Percentiles rank a stretch among this genome's conserved stretches.
These are phyloP conservation scores for Hoplostethus mediterraneus DNA, from an alignment of 2,797 vertebrate genomes.

Conservation along the genomic window DNA sequence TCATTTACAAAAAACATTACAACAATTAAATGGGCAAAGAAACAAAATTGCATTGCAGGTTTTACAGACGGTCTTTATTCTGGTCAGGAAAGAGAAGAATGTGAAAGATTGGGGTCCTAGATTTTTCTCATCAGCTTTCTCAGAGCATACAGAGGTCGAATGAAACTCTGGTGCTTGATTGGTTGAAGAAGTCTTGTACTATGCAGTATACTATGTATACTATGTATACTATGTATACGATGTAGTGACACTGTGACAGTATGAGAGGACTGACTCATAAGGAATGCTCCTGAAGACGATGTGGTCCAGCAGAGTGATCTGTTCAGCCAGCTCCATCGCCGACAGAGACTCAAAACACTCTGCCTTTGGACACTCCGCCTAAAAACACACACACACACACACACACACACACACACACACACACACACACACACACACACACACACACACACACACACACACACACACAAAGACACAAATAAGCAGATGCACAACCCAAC, in stretches of 20 bases:
- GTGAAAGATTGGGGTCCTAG: not conserved
- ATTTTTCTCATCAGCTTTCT: not conserved
- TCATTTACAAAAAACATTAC: no score
- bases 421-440: constrained; percentile 15
- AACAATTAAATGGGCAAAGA: no score
- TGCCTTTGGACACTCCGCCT: constrained; percentile 90
- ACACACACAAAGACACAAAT: constrained; percentile 23
- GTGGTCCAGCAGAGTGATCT: constrained; percentile 97
- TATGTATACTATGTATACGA: not conserved
- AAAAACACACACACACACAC: constrained; percentile 22
- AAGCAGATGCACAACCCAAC: constrained; percentile 5
- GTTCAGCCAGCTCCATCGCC: constrained; percentile 97
- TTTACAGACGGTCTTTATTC: no score
- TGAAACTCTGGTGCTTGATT: not conserved
- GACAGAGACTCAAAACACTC: constrained; percentile 95
- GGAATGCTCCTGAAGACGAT: constrained; percentile 97
- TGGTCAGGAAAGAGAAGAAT: not conserved
- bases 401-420: constrained; percentile 10
- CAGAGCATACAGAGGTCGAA: not conserved
- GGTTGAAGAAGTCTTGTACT: not conserved
- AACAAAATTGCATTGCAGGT: no score
- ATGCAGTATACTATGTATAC: not conserved
- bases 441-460: constrained; percentile 28
- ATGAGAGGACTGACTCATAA: constrained; percentile 90
- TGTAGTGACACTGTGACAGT: not conserved